Evolutionary conservation across 2,888 invertebrate genomes (phyloP), one percentile per base, ranked within the genome.

Genomic region (Drymonia ruficornis): DNA sequence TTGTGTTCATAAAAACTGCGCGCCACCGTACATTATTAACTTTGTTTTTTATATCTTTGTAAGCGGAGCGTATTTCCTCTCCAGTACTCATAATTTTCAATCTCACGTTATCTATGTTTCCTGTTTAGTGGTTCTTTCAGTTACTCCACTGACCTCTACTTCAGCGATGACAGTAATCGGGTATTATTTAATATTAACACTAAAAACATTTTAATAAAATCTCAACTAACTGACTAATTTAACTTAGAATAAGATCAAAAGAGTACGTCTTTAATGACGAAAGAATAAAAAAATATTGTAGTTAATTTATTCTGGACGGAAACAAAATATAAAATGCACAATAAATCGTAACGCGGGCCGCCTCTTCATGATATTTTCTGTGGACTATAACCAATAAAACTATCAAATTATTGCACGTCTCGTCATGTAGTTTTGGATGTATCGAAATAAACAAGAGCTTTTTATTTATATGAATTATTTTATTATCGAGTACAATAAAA

Each of bases 401-500:
- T 89, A 89, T 91, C 78, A 91, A 83, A 87, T 87, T 87, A 87
- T 86, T 82, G 79, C 83, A 74, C 69, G 75, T 78, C 80, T 76
- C 75, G 80, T 80, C 81, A 75, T 81, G 78, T 83, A 80, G 72
- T 77, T 82, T 79, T 74, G 68, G 74, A 75, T 78, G 71, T 74
- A 69, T 67, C 67, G 78, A 81, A 81, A 85, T 86, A 85, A 86
- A 84, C 81, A 84, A 80, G 67, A 60, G 61, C 61, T 78, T 84
- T 88, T 86, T 83, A 65, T 81, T 85, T 77, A 65, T 76, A 80
- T 81, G 77, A 84, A 83, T 84, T 85, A 83, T 87, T 83, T 84
- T 83, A 83, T 78, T 84, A 83, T 81, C 67, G 75, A 85, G 75
- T 77, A 89, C 89, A 90, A 90, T 89, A 88, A 89, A 89, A 89